phyloP scores from a whole-genome alignment of 2,797 vertebrate genomes.

The Gorsachius magnificus region DNA sequence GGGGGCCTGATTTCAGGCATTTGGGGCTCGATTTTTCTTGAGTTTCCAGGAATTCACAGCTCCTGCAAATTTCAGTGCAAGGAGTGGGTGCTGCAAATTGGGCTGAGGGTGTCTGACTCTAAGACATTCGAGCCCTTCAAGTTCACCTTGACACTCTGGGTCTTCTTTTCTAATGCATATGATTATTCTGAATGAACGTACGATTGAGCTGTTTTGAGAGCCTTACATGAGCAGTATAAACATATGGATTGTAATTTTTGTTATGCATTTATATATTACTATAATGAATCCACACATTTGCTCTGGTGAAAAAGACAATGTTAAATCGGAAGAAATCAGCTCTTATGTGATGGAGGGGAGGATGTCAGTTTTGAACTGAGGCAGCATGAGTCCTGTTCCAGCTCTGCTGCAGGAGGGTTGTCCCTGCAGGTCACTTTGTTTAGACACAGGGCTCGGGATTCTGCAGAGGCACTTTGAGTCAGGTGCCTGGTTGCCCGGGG shows the following conservation, averaged over 20 bases:
- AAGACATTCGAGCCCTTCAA: neutral
- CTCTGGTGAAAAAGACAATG: neutral
- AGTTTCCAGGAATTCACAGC: neutral
- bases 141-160: neutral
- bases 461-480: neutral
- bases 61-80: neutral
- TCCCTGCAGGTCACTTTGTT: neutral
- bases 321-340: neutral
- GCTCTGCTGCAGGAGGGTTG: neutral
- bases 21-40: neutral
- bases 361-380: neutral
- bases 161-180: neutral
- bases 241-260: neutral
- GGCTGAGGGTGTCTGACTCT: neutral
- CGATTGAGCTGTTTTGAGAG: neutral
- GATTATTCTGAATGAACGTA: neutral
- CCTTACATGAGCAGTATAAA: neutral
- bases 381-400: neutral
- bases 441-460: neutral
- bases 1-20: neutral
- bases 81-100: neutral
- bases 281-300: neutral
- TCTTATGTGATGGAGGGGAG: fast-evolving
- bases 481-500: neutral
- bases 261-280: neutral